A percentile compares a stretch with the other conserved stretches of the same genome.
Conservation (phyloP, 2,113 vertebrate genomes). For the Chauna torquata region DNA sequence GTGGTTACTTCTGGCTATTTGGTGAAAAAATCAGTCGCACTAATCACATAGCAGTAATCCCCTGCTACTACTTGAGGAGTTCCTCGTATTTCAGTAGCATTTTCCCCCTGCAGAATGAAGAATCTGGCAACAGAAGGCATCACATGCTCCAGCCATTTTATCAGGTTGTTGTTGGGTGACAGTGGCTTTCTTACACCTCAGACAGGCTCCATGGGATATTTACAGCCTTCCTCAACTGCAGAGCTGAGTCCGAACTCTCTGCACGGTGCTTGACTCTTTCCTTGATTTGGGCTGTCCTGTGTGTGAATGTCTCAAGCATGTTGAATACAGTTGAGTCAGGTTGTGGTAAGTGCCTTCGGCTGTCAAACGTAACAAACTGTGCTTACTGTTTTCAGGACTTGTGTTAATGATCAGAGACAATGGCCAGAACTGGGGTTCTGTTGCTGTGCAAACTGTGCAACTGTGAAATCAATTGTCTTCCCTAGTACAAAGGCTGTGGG, state of each 20-base stretch:
- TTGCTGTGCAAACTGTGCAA: neutral
- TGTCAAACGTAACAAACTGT: neutral
- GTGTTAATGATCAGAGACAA: neutral
- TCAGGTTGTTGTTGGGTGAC: neutral
- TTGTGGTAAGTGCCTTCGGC: neutral
- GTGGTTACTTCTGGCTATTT: constrained; percentile 46
- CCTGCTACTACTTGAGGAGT: neutral
- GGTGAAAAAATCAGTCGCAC: constrained; percentile 31
- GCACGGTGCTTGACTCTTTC: neutral
- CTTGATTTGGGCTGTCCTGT: neutral
- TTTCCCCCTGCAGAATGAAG: neutral
- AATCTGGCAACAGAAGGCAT: neutral
- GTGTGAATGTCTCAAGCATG: neutral
- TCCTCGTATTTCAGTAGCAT: neutral
- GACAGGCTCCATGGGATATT: neutral
- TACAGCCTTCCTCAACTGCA: neutral
- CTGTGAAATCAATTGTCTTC: neutral
- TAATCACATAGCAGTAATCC: neutral
- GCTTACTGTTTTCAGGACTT: neutral
- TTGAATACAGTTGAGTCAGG: neutral
- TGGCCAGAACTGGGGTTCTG: neutral
- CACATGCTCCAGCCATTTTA: neutral
- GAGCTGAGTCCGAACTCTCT: neutral
- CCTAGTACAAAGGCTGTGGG: neutral
- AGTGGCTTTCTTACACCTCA: neutral